Evolutionary conservation across 2,113 vertebrate genomes (phyloP), one percentile per base, ranked within the genome.

Genomic region (Myotis davidii): DNA sequence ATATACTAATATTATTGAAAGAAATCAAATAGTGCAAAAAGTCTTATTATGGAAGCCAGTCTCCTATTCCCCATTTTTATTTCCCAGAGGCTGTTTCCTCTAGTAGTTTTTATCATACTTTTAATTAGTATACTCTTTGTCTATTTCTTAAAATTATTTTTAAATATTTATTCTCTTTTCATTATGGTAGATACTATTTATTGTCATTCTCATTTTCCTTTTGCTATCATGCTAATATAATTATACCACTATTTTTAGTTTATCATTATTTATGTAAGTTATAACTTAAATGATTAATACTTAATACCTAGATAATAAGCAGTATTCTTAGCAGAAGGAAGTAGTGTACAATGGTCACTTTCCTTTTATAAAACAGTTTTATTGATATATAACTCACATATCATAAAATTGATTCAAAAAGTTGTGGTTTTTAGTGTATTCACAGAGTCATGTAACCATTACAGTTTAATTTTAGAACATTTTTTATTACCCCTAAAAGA

Each of bases 111-210:
- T 84, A 59, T 90, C 21, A n/a, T 79, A 65, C 67, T 95, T 87
- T 96, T 94, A 70, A 81, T 81, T 73, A 83, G 42, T 86, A 59
- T 86, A 14, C 13, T 61, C 70, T 95, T 87, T 90, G 39, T 72
- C n/a, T 88, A 2, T 87, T 85, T 96, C 59, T 85, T 92, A 73
- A 91, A 95, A 82, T 88, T 96, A 93, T 70, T 88, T 85, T 86
- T 70, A 72, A 21, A 17, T 85, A 69, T 69, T 82, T 64, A 74
- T 86, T 77, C 4, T 73, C n/a, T 96, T 88, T 18, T 52, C n/a
- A 56, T 65, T 72, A 59, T 93, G 59, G 56, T 91, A 79, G 56
- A 27, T 85, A 84, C 34, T 27, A 39, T 88, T 88, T 95, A 52
- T 61, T 92, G 16, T 76, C 50, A 54, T 61, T 25, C 20, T n/a